Evolutionary conservation across 2,113 vertebrate species (phyloP), one percentile per base, ranked within the genome.

Genomic region (Megaleporinus macrocephalus): DNA sequence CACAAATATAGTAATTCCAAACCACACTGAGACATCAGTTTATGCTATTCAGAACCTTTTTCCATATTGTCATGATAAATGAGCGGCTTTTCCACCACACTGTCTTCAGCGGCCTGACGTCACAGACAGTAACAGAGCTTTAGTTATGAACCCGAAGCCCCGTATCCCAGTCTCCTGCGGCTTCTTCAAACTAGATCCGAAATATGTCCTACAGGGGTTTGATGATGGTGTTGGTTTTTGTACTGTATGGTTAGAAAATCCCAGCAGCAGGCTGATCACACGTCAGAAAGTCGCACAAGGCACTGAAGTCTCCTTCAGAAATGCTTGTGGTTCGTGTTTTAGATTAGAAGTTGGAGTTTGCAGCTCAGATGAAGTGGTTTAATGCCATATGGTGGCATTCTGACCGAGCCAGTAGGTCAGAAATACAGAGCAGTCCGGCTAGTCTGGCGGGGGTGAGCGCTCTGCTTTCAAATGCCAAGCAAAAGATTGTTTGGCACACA

Each of bases 51-150:
- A 44, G 41, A 44, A 10, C 13, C 2, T 22, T 55, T 55, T 20
- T 57, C 47, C 26, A 70, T 44, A 51, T 59, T 29, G 15, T 53
- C 55, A 18, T 74, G 73, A 82, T 71, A 82, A 76, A 82, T 61
- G 41, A 71, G 7, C 36, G 49, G 20, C 27, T 61, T 82, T 71
- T 22, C 26, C 69, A 68, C 15, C 53, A 24, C 73, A 47, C 47
- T 62, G 84, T 87, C 83, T 86, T 78, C 89, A 78, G 88, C 83
- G 81, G 86, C 82, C 86, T 86, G 77, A 90, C 81, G 86, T 90
- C 84, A 90, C 86, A 88, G 69, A 86, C 10, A 84, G 83, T 70
- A 78, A 81, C 71, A 73, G 76, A 70, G 79, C 84, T 86, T 69
- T 55, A 84, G 78, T 82, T 83, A 76, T 84, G 74, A 89, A 84